A percentile compares a stretch with the other conserved stretches of the same genome.
Conservation (phyloP, 1,140 invertebrate genomes). For the Formica exsecta region DNA sequence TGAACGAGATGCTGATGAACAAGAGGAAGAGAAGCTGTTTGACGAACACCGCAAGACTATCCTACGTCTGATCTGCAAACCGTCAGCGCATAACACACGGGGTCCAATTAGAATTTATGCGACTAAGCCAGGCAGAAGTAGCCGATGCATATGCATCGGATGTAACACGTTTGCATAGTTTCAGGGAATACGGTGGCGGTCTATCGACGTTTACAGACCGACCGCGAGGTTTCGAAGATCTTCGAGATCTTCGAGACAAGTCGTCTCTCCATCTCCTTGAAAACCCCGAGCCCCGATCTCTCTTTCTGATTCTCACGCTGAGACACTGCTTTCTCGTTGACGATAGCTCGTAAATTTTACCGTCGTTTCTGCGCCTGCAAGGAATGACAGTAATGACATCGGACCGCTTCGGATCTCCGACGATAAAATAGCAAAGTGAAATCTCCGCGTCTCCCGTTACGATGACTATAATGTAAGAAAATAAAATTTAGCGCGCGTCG, state of each 20-base stretch:
- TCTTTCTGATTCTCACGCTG: conserved; percentile 47
- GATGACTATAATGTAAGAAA: conserved; percentile 28
- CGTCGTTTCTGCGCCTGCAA: conserved; percentile 18
- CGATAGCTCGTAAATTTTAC: conserved; percentile 50
- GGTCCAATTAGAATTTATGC: conserved; percentile 77
- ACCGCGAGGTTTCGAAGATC: conserved; percentile 3
- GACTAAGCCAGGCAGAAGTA: conserved; percentile 75
- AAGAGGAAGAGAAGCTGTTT: conserved; percentile 51
- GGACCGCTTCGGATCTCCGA: background rate
- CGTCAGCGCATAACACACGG: conserved; percentile 55
- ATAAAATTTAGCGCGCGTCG: conserved; percentile 16
- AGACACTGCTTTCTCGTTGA: conserved; percentile 36
- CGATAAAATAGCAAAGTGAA: conserved; percentile 18
- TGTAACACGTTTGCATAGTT: conserved; percentile 76
- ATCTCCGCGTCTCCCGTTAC: background rate
- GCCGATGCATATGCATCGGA: conserved; percentile 78
- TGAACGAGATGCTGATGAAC: conserved; percentile 10
- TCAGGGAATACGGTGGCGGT: conserved; percentile 51
- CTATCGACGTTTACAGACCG: conserved; percentile 59
- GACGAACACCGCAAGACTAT: conserved; percentile 29
- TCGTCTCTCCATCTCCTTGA: background rate
- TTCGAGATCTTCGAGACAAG: conserved; percentile 25
- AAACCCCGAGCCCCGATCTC: background rate
- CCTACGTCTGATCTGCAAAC: conserved; percentile 64
- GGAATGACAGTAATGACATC: conserved; percentile 35